phyloP scores from a whole-genome alignment of 1,140 invertebrate genomes.

The Brachionus koreanus region DNA sequence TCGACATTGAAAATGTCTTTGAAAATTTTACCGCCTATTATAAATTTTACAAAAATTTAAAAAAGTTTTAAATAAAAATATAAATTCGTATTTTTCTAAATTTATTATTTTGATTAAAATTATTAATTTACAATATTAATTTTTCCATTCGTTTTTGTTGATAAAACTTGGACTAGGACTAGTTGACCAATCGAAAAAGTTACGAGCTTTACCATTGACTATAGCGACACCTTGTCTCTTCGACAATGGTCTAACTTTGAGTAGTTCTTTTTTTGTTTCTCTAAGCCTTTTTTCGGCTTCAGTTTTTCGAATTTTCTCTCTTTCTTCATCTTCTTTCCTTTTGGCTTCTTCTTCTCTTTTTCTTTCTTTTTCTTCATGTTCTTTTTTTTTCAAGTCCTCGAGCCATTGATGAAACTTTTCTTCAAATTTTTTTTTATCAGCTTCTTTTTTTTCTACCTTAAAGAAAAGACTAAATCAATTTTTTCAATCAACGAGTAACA shows the following conservation, averaged over 20 bases:
- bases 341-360: background rate
- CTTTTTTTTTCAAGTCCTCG: conserved; percentile 1
- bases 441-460: conserved; percentile 11
- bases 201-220: conserved; percentile 29
- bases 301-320: background rate
- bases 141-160: conserved; percentile 30
- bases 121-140: background rate
- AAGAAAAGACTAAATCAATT: background rate
- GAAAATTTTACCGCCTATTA: background rate
- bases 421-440: background rate
- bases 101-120: background rate
- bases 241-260: background rate
- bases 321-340: background rate
- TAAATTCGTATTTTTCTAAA: background rate
- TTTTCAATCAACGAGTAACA: background rate
- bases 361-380: background rate
- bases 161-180: conserved; percentile 3
- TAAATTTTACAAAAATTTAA: background rate
- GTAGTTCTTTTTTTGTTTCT: conserved; percentile 22
- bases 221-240: background rate
- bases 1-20: background rate
- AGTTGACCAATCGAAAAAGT: conserved; percentile 39
- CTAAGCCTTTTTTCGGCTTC: conserved; percentile 12
- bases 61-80: background rate
- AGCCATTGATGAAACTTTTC: conserved; percentile 38